phyloP scores from a whole-genome alignment of 2,113 vertebrate species.

The Datnioides undecimradiatus region DNA sequence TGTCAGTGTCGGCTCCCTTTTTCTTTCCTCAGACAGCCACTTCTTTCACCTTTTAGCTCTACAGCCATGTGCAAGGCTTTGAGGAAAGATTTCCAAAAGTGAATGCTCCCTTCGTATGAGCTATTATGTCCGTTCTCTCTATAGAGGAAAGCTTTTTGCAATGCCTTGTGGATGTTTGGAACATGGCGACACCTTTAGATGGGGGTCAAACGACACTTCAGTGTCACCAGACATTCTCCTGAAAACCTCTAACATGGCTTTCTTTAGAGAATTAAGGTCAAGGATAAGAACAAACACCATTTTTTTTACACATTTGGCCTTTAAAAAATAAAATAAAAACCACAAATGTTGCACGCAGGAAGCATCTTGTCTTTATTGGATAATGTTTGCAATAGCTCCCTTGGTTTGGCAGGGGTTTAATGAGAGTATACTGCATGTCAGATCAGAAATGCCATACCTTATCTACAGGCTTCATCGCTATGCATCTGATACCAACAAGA shows the following conservation, averaged over 20 bases:
- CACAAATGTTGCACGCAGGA: slow-evolving; percentile 27
- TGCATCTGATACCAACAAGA: slow-evolving; percentile 57
- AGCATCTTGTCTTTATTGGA: slow-evolving; percentile 45
- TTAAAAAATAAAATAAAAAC: not conserved
- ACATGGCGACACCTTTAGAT: not conserved
- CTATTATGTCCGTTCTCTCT: not conserved
- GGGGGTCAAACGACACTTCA: not conserved
- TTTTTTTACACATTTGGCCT: not conserved
- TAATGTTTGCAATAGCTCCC: not conserved
- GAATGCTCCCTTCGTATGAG: not conserved
- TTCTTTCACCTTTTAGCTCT: not conserved
- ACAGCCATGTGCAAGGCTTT: not conserved
- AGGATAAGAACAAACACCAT: not conserved
- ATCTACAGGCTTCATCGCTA: slow-evolving; percentile 51
- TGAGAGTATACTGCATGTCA: slow-evolving; percentile 8
- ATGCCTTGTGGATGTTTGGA: not conserved
- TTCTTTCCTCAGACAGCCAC: no score
- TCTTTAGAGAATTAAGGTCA: not conserved
- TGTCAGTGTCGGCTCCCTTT: no score
- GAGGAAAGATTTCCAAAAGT: not conserved
- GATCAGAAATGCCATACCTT: slow-evolving; percentile 61
- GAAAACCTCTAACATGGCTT: not conserved
- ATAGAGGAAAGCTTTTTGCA: no score
- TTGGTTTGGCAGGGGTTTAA: slow-evolving; percentile 43
- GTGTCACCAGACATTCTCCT: not conserved